Evolutionary conservation across 2,797 vertebrate species (phyloP), one percentile per base, ranked within the genome.

Genomic region (Leptatherina wallacei): DNA sequence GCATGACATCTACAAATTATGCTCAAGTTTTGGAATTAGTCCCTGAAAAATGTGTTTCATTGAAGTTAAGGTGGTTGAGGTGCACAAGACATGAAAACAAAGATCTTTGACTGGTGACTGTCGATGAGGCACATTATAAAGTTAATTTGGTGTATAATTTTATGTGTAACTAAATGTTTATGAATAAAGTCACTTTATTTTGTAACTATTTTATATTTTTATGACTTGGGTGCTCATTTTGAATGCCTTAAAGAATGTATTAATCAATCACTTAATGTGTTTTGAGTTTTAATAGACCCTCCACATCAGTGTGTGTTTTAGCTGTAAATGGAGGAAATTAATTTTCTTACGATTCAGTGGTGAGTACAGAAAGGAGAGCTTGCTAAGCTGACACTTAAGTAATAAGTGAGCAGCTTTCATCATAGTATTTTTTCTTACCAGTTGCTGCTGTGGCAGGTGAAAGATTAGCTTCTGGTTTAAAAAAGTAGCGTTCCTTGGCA

Each of bases 361-460:
- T 81, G 73, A 70, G 71, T 84, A 78, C 82, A 75, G 82, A 71
- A 79, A 85, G 78, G 77, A 73, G 85, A 87, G 82, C 87, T 88
- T 10, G 38, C 88, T 89, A 87, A 93, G 76, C 84, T 91, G 86
- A 86, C 80, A 83, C 78, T 89, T 89, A 89, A 87, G 85, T 89
- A 89, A 90, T 89, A 88, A 89, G 84, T 85, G 86, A 84, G 35
- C 76, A 79, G 74, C 82, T 87, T 82, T 83, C 73, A 84, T 87
- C 71, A 36, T 87, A 85, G 83, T 85, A 77, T 89, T 92, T 49
- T 22, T 49, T 22, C 22, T 8, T 8, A 47, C 18, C 76, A 80
- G 67, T 75, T 44, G 44, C 79, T 85, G 81, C 78, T 74, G 66
- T 80, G 73, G 83, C 80, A 78, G 74, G 69, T 80, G 71, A 62